phyloP scores from a whole-genome alignment of 2,888 invertebrate genomes.

The Cetonia aurata region DNA sequence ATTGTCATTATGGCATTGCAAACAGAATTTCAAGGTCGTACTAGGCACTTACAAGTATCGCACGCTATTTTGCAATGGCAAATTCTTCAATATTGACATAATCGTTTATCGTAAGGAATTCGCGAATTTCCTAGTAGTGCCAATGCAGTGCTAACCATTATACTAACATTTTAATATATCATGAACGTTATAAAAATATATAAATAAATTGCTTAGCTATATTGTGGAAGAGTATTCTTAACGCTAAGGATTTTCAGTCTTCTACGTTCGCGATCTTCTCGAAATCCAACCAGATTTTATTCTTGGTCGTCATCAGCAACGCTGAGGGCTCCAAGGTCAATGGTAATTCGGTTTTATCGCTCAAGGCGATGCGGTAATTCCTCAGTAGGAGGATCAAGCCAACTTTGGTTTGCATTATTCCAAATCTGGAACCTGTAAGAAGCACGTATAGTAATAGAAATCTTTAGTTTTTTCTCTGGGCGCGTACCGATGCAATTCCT shows the following conservation, averaged over 20 bases:
- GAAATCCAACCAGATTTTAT: constrained; percentile 49
- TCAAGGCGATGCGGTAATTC: constrained; percentile 48
- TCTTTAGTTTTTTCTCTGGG: too few relatives aligned
- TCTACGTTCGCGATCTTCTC: constrained; percentile 31
- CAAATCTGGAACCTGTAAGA: constrained; percentile 51
- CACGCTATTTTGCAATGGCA: too few relatives aligned
- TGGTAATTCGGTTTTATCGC: constrained; percentile 50
- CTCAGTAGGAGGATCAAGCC: constrained; percentile 48
- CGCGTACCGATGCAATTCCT: constrained; percentile 47
- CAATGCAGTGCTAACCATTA: too few relatives aligned
- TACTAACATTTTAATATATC: too few relatives aligned
- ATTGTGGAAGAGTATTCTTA: neutral
- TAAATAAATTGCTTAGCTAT: neutral
- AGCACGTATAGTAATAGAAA: too few relatives aligned
- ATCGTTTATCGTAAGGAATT: too few relatives aligned
- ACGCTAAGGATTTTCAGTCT: constrained; percentile 13
- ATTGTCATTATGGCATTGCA: too few relatives aligned
- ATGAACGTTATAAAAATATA: too few relatives aligned
- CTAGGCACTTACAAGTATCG: too few relatives aligned
- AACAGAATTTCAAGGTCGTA: too few relatives aligned
- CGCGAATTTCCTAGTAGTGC: too few relatives aligned
- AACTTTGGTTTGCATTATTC: constrained; percentile 51
- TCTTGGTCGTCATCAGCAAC: constrained; percentile 45
- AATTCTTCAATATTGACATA: too few relatives aligned
- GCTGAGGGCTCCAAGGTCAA: constrained; percentile 47